phyloP scores from a whole-genome alignment of 2,888 invertebrate species.

The Synanthedon andrenaeformis region DNA sequence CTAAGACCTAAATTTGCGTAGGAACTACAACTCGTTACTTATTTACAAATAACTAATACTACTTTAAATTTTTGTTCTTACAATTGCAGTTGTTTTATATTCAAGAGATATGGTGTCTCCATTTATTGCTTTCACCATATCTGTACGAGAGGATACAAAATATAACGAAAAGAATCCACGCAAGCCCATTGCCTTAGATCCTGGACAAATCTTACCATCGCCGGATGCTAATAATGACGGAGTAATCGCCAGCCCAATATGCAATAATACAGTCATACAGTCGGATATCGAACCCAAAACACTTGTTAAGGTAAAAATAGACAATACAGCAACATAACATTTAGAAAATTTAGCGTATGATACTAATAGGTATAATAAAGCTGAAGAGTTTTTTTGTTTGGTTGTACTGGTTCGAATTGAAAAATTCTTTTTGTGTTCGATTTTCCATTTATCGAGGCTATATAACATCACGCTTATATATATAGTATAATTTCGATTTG shows the following conservation, averaged over 20 bases:
- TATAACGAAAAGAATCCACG: constrained; percentile 38
- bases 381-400: no score
- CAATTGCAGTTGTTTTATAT: constrained; percentile 37
- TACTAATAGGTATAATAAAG: no score
- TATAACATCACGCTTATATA: no score
- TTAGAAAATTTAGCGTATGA: no score
- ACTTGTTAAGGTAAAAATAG: constrained; percentile 32
- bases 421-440: no score
- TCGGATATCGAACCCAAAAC: constrained; percentile 46
- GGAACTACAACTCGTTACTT: no score
- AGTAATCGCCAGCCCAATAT: constrained; percentile 21
- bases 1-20: no score
- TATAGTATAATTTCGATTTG: no score
- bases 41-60: no score
- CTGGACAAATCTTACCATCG: constrained; percentile 31
- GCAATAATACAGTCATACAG: constrained; percentile 48
- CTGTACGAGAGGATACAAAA: constrained; percentile 33
- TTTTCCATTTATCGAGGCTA: no score
- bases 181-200: constrained; percentile 27
- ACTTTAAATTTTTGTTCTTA: neutral
- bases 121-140: constrained; percentile 56
- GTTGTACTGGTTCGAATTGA: no score
- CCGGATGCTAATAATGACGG: constrained; percentile 12
- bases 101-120: constrained; percentile 30
- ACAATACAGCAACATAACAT: no score